Conservation (phyloP, 2,797 vertebrate genomes). For the Bradypodion pumilum region DNA sequence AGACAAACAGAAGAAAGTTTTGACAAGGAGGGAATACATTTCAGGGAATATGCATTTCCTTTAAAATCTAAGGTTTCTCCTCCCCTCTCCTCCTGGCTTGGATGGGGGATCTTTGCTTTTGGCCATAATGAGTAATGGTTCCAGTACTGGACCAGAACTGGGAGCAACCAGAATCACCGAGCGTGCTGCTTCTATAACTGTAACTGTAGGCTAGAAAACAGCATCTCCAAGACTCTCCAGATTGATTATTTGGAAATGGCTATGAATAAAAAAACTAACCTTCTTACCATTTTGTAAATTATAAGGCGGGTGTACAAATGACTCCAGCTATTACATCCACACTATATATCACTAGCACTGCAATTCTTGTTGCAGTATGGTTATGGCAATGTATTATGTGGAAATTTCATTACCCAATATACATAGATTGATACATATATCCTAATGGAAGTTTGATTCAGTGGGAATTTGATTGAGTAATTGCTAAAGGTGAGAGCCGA, state of each 20-base stretch:
- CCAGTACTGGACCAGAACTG: not conserved
- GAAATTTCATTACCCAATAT: not conserved
- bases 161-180: not conserved
- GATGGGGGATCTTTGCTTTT: too few species aligned
- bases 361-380: not conserved
- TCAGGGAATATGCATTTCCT: too few species aligned
- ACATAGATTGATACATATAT: slow-evolving; percentile 5
- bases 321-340: not conserved
- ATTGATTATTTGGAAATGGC: not conserved
- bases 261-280: not conserved
- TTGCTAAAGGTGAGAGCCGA: not conserved
- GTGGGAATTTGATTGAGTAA: not conserved
- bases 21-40: too few species aligned
- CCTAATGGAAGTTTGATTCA: not conserved
- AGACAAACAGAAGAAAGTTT: not conserved
- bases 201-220: not conserved
- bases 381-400: not conserved
- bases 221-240: not conserved
- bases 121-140: not conserved
- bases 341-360: not conserved
- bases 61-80: too few species aligned
- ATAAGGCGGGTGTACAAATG: not conserved
- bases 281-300: not conserved
- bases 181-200: not conserved
- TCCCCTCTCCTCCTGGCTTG: not conserved